Base-by-base conservation (phyloP, 2,113 vertebrate species). In the Periophthalmodon schlosseri region DNA sequence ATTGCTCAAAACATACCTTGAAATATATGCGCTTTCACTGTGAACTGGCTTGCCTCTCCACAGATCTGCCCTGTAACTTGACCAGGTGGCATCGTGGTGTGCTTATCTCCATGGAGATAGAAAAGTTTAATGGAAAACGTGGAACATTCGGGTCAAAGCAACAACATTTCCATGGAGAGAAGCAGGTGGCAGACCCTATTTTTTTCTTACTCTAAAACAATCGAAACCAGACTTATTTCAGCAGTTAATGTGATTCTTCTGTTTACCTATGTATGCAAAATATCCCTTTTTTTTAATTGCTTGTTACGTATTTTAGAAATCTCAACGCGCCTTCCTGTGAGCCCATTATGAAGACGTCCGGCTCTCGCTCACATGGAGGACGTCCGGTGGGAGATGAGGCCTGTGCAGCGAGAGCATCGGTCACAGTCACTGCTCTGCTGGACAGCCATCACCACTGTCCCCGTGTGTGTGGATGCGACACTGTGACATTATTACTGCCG, bases 391-490 rank as follows among this genome's bases (percentile, higher is more conserved):
- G 73, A 77, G 80, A 84, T 85, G 72, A 78, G 67, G 77, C 77
- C 82, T 84, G 79, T 72, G 74, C 78, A 77, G 76, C 57, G 33
- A 73, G 58, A 28, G 75, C 75, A 83, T 88, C 81, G 65, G 77
- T 81, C 87, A 87, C 78, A 84, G 76, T 87, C 86, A 72, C 73
- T 75, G 87, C 76, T 76, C 73, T 64, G 72, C 52, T 75, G 72
- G 73, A 81, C 76, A 68, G 33, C 69, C 79, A 84, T 83, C 81
- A 78, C 47, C 56, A 47, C 56, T 24, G 23, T 65, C 39, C 33
- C 57, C 34, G 6, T 60, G 63, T 74, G 68, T 28, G 67, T 49
- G 16, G n/a, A 44, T 73, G 60, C 2, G 39, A 44, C 39, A 44
- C 39, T 64, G 70, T 58, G 68, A 84, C 75, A 82, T 85, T 85